Evolutionary conservation across 2,113 vertebrate species (phyloP), one percentile per base, ranked within the genome.

Genomic region (Marcusenius ussheri): DNA sequence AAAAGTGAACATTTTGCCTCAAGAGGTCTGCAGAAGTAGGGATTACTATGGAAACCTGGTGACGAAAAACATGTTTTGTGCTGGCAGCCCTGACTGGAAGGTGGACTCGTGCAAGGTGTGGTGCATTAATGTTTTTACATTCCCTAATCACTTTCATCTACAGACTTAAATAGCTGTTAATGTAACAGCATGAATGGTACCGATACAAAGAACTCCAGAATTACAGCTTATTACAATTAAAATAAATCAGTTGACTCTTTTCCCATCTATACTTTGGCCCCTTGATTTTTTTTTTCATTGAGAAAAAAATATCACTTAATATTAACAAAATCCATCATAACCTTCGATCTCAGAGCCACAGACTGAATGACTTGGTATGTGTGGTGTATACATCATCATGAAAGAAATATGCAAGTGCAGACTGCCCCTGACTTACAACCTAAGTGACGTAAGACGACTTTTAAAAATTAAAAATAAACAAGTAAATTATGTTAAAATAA

Each of bases 1-100:
- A 1, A 49, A 89, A 4, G 97, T 99, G 74, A 94, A 92, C 0
- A 89, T 98, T 89, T 27, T 99, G 92, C 93, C 97, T 5, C 92
- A 95, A 7, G 0, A 0, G 10, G 46, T 92, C 6, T 99, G 98
- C 89, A 90, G 89, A 91, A 89, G 90, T 0, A 9, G 92, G 2
- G 90, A 92, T 2, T 94, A 96, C 77, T 97, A 96, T 1, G 91
- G 5, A 87, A 74, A 88, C 7, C 93, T 88, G 51, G 88, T 99
- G 91, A 98, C 95, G 45, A 86, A 93, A 51, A 97, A 98, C 90
- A 98, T 99, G 98, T 91, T 99, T 39, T 99, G 98, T 93, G 98
- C 98, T 89, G 96, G 93, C 3, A 97, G 96, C 89, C 93, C 94
- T 0, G 80, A 89, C 0, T 99, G 98, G 98, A 91, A 92, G 88